Evolutionary conservation across 1,140 invertebrate genomes (phyloP).

Genomic region (Limonius californicus): DNA sequence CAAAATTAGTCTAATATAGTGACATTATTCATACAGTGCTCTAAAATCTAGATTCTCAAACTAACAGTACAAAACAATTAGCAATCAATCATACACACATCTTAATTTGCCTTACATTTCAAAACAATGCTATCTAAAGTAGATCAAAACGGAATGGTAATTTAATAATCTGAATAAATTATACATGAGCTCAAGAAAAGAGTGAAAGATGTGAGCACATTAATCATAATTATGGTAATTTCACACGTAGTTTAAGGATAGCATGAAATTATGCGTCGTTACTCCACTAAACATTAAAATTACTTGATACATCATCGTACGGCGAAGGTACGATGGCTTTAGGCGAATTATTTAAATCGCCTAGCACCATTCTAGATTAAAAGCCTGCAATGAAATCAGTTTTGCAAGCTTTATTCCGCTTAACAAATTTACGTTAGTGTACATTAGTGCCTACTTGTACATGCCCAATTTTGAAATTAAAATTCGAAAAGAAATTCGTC

Average conservation of each 20-base stretch:
- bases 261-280: conserved; percentile 4
- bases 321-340: background rate
- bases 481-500: no score
- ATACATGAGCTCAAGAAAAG: conserved; percentile 5
- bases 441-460: no score
- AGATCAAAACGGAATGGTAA: conserved; percentile 8
- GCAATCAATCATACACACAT: background rate
- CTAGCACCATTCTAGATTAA: background rate
- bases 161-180: conserved; percentile 7
- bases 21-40: no score
- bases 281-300: conserved; percentile 9
- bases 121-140: conserved; percentile 10
- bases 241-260: conserved; percentile 8
- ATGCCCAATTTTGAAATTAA: no score
- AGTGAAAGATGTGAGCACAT: conserved; percentile 7
- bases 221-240: conserved; percentile 15
- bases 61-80: no score
- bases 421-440: no score
- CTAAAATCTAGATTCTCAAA: no score
- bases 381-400: no score
- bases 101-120: background rate
- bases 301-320: background rate
- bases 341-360: background rate
- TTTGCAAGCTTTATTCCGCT: no score
- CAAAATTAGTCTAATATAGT: no score